Evolutionary conservation across 2,888 invertebrate species (phyloP).

Genomic region (Drosophila borborema): DNA sequence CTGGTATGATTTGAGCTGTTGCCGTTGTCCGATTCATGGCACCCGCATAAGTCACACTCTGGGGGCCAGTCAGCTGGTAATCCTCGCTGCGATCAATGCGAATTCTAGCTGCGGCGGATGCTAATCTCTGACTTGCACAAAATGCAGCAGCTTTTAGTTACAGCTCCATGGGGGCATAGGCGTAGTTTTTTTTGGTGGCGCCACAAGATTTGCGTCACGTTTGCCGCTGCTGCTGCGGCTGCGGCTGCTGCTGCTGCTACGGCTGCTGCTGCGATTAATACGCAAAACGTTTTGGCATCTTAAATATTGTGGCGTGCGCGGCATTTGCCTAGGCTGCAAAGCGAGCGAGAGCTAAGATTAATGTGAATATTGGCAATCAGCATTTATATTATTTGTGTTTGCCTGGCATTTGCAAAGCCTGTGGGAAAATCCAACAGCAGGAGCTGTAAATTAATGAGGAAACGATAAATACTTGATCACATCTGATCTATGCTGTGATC

Average conservation of each 20-base stretch:
- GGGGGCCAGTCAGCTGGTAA: slow-evolving; percentile 36
- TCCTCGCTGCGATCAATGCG: slow-evolving; percentile 47
- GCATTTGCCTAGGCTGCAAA: slow-evolving; percentile 53
- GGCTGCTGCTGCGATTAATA: slow-evolving; percentile 69
- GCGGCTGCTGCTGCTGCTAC: slow-evolving; percentile 11
- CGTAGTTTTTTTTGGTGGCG: slow-evolving; percentile 54
- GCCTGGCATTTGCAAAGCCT: slow-evolving; percentile 64
- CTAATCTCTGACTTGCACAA: slow-evolving; percentile 57
- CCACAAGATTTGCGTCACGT: slow-evolving; percentile 73
- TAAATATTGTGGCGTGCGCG: slow-evolving; percentile 79
- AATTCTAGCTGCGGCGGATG: slow-evolving; percentile 60
- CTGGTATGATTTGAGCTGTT: slow-evolving; percentile 57
- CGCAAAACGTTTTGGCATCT: slow-evolving; percentile 81
- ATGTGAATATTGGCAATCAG: slow-evolving; percentile 76
- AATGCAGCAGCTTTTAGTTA: slow-evolving; percentile 60
- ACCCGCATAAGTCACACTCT: slow-evolving; percentile 78
- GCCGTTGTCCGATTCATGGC: slow-evolving; percentile 57
- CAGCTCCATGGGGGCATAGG: slow-evolving; percentile 27
- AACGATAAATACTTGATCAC: slow-evolving; percentile 9
- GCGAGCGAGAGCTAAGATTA: slow-evolving; percentile 51
- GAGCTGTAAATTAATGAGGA: slow-evolving; percentile 31
- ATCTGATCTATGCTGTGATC: slow-evolving; percentile 15
- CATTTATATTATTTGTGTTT: slow-evolving; percentile 72
- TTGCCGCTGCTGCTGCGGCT: slow-evolving; percentile 19
- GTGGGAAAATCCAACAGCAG: slow-evolving; percentile 24